Evolutionary conservation across 2,888 invertebrate species (phyloP), one percentile per base, ranked within the genome.

Genomic region (Agonum fuliginosum): DNA sequence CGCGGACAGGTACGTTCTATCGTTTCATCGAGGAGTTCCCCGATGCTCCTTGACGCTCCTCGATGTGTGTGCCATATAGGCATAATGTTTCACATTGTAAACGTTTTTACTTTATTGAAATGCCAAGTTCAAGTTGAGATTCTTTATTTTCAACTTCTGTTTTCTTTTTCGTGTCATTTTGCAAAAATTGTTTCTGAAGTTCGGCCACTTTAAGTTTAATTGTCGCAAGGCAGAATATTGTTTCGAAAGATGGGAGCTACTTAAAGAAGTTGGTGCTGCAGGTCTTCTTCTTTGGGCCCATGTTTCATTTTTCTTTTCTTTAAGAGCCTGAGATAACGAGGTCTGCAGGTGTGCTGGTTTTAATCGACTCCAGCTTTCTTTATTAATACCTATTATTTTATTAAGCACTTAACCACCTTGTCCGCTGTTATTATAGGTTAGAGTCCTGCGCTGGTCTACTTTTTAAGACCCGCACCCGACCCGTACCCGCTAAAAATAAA

Each of bases 171-270:
- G n/a, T n/a, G n/a, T 54, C 54, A 20, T 54, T 22, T 24, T 54
- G 20, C 20, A 54, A 54, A 2, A 10, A 2, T 20, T 54, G 20
- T 10, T 54, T 54, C 8, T 54, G 54, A 1, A 54, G n/a, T 20
- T 54, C 24, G 1, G 54, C 54, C 2, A 54, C 54, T 54, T 54
- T 22, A 2, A 54, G 3, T 54, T 54, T 54, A 10, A 54, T 12
- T 3, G 3, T 20, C 19, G 54, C 54, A 14, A 54, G 54, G 20
- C 24, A 4, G 54, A 20, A 54, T 54, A 54, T 54, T 54, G 54
- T 8, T 54, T 24, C 8, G 54, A 54, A 6, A 54, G 22, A 54
- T 20, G 43, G 1, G 43, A 43, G n/a, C 43, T 43, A 17, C 43
- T 43, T 6, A 6, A 3, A 1, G 43, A 43, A 3, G 43, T 3